phyloP scores from a whole-genome alignment of 2,888 invertebrate genomes.

The Stenodera caucasica region DNA sequence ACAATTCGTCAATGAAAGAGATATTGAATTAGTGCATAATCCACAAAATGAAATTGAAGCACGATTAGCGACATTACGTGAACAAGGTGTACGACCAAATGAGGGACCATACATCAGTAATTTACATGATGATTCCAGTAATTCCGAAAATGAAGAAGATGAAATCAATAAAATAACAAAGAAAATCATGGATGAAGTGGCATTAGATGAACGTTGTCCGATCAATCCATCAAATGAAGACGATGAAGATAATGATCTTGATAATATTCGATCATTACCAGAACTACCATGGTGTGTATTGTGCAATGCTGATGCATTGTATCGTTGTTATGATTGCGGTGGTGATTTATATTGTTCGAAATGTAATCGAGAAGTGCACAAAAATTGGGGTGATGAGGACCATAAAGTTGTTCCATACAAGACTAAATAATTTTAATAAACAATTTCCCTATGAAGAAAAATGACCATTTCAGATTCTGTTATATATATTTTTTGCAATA shows the following conservation, averaged over 20 bases:
- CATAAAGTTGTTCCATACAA: conserved; percentile 48
- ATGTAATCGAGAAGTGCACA: conserved; percentile 74
- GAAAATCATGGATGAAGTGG: conserved; percentile 58
- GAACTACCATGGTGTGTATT: conserved; percentile 83
- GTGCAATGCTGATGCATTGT: conserved; percentile 78
- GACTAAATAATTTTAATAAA: not conserved
- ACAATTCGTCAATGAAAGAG: conserved; percentile 57
- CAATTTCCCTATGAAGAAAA: not conserved
- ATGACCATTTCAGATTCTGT: not conserved
- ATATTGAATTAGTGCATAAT: conserved; percentile 56
- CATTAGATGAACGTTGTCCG: conserved; percentile 54
- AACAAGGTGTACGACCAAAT: conserved; percentile 53
- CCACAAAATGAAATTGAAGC: conserved; percentile 60
- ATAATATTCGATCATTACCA: conserved; percentile 35
- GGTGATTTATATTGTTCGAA: conserved; percentile 77
- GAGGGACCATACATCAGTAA: conserved; percentile 49
- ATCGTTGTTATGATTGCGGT: conserved; percentile 75
- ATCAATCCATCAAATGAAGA: conserved; percentile 21
- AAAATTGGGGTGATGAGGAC: conserved; percentile 51
- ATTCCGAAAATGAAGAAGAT: conserved; percentile 53
- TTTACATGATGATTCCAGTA: conserved; percentile 48
- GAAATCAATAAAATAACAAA: conserved; percentile 53
- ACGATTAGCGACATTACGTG: conserved; percentile 59
- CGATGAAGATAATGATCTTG: conserved; percentile 29
- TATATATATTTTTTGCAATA: conserved; percentile 7